phyloP scores from a whole-genome alignment of 2,888 invertebrate genomes.

The Aphodius granarius region DNA sequence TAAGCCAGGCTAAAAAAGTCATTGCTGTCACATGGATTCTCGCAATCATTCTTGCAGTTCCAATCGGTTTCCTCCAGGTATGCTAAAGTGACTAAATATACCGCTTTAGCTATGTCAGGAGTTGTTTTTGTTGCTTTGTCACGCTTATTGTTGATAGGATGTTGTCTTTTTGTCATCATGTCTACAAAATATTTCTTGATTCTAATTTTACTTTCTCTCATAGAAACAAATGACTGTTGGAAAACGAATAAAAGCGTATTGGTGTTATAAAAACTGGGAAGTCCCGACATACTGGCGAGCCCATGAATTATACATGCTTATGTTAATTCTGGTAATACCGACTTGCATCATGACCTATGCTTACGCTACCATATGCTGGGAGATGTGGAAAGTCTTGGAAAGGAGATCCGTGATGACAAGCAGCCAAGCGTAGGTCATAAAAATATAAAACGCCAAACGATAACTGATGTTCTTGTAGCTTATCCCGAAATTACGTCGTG shows the following conservation, averaged over 20 bases:
- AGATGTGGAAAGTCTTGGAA: constrained; percentile 66
- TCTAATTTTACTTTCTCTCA: background rate
- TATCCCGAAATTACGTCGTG: constrained; percentile 30
- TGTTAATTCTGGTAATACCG: constrained; percentile 64
- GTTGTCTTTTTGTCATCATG: too few species aligned
- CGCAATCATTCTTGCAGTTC: constrained; percentile 63
- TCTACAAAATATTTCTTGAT: background rate
- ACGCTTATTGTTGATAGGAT: background rate
- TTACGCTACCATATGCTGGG: constrained; percentile 66
- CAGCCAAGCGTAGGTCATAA: constrained; percentile 53
- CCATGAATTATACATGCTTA: constrained; percentile 66
- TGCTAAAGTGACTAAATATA: constrained; percentile 27
- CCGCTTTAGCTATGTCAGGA: too few species aligned
- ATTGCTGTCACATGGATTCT: constrained; percentile 63
- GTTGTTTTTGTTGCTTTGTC: background rate
- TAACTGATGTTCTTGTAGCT: constrained; percentile 9
- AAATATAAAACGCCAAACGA: background rate
- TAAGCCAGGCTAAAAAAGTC: constrained; percentile 64
- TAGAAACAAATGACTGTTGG: constrained; percentile 47
- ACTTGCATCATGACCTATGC: constrained; percentile 66
- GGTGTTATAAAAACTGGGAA: constrained; percentile 63
- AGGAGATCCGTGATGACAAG: constrained; percentile 62
- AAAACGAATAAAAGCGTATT: constrained; percentile 52
- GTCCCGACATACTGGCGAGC: constrained; percentile 54
- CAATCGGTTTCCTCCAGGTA: constrained; percentile 65